Base-by-base conservation (phyloP, 2,113 vertebrate species). In the Bubalus kerabau region DNA sequence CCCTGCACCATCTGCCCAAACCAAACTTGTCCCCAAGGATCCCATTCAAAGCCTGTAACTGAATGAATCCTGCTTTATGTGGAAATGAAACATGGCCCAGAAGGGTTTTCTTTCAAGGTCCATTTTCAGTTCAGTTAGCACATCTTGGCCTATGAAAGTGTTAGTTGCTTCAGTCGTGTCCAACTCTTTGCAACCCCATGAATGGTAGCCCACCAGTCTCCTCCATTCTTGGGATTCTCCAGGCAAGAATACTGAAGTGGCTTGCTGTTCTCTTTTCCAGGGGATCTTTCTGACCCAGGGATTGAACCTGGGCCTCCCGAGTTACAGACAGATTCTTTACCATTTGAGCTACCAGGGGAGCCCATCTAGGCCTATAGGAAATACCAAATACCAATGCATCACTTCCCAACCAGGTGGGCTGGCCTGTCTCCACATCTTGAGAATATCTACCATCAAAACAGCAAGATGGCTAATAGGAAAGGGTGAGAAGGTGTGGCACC, bases 1-100 rank as follows among this genome's bases (percentile, higher is more conserved):
- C 17, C 23, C 10, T 24, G 36, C 17, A 90, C 32, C 23, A 48
- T 48, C 54, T 92, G 87, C 59, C 46, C 64, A 92, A 62, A 60
- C 24, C 76, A 57, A 91, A 87, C 52, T 62, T 74, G 40, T 95
- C 0, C 64, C 95, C 43, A 54, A 90, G 48, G 54, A 80, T 87
- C 52, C 16, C 76, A 32, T 82, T 17, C 91, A 96, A 95, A 93
- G 67, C 97, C 94, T 81, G 23, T 60, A 96, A 97, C 90, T 97
- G 26, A 98, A 98, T 91, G 90, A 96, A 98, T 97, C 17, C 14
- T 24, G 40, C 95, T 98, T 97, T 97, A 94, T 7, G 43, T 36
- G 92, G 76, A 98, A 56, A 57, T 96, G 71, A 98, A 98, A 97
- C 97, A 90, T 4, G 90, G 50, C 19, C 62, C 62, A n/a, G 28